Evolutionary conservation across 2,888 invertebrate species (phyloP).

Genomic region (Drosophila histrio): DNA sequence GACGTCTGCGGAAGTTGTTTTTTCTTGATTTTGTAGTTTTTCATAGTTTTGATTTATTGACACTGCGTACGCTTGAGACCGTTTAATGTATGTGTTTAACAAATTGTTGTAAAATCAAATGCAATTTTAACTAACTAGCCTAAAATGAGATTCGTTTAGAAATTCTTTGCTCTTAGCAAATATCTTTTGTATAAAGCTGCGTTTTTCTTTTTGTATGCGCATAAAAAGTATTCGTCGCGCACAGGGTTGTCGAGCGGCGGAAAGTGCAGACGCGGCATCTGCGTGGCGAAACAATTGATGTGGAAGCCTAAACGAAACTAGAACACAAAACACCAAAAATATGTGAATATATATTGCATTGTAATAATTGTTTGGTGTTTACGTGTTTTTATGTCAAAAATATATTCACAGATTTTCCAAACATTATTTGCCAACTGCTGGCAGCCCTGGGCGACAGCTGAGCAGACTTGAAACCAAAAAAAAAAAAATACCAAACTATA

Average conservation of each 20-base stretch:
- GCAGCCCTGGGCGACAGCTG: conserved; percentile 59
- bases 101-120: conserved; percentile 29
- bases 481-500: conserved; percentile 25
- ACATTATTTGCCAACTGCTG: conserved; percentile 4
- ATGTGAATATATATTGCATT: not conserved
- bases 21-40: conserved; percentile 60
- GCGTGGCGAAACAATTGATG: not conserved
- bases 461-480: conserved; percentile 6
- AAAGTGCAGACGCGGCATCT: not conserved
- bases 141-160: conserved; percentile 63
- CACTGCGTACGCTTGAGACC: conserved; percentile 22
- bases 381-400: conserved; percentile 45
- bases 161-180: conserved; percentile 53
- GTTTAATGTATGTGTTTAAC: not conserved
- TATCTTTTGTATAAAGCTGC: conserved; percentile 31
- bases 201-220: conserved; percentile 56
- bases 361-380: not conserved
- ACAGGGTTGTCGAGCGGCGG: conserved; percentile 48
- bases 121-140: conserved; percentile 30
- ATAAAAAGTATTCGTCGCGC: conserved; percentile 57
- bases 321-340: not conserved
- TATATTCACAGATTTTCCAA: not conserved
- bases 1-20: conserved; percentile 72
- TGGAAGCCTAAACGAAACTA: not conserved
- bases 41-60: conserved; percentile 44